Evolutionary conservation across 1,140 invertebrate genomes (phyloP).

Genomic region (Galendromus occidentalis): DNA sequence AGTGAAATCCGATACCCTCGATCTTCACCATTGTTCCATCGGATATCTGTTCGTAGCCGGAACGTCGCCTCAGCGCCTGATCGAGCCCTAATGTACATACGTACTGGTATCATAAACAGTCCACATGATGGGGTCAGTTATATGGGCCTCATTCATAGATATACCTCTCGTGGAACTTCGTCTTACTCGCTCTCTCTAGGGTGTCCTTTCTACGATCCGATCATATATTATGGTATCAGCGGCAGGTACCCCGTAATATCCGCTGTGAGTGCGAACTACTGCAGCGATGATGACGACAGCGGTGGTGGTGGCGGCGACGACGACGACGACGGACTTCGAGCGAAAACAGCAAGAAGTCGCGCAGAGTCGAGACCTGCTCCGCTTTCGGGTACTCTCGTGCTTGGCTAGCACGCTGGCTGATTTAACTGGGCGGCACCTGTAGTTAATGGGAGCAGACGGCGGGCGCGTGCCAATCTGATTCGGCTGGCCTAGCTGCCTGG

Average conservation of each 20-base stretch:
- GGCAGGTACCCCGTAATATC: not conserved
- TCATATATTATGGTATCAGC: too few relatives aligned
- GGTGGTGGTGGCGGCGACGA: not conserved
- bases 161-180: too few relatives aligned
- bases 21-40: too few relatives aligned
- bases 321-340: not conserved
- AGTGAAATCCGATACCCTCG: too few relatives aligned
- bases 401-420: not conserved
- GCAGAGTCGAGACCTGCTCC: not conserved
- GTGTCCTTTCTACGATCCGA: too few relatives aligned
- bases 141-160: too few relatives aligned
- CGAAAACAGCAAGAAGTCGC: not conserved
- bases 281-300: not conserved
- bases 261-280: not conserved
- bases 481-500: not conserved
- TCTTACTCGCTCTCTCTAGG: too few relatives aligned
- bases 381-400: not conserved
- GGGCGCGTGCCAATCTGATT: constrained; percentile 4
- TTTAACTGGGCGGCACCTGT: not conserved
- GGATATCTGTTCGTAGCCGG: too few relatives aligned
- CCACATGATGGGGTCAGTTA: too few relatives aligned
- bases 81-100: too few relatives aligned
- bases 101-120: too few relatives aligned
- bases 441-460: constrained; percentile 11
- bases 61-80: too few relatives aligned